Base-by-base conservation (phyloP, 2,797 vertebrate genomes). In the Microchirus variegatus region DNA sequence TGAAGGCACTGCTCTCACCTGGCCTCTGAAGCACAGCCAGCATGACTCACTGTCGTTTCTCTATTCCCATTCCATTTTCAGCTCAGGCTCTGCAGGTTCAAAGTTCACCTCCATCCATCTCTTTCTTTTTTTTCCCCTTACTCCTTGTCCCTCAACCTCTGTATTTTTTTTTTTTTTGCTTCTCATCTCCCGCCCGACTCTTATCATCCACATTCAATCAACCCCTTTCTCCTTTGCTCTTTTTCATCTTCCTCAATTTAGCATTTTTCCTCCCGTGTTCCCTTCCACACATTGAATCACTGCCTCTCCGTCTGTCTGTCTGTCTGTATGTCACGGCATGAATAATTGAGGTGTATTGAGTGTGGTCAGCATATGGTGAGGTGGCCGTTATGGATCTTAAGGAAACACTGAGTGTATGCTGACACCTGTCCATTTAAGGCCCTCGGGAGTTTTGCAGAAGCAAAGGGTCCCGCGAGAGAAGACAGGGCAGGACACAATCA, bases 291-390 rank as follows among this genome's bases (percentile, higher is more conserved):
- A 8, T 37, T 40, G 67, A 81, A 62, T 67, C 53, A 18, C 74
- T 74, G 78, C 53, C 72, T 67, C 72, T 78, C 70, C 12, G 56
- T 18, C 60, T 58, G 64, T 67, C 81, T n/a, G n/a, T n/a, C n/a
- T n/a, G n/a, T n/a, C n/a, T n/a, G n/a, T n/a, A n/a, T 71, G 68
- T 79, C 72, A 82, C 56, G 2, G 17, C 63, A 87, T 91, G 74
- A 91, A 91, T 91, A 90, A 91, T 91, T 87, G 78, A 92, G 75
- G 70, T 67, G 80, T 81, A 85, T 80, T 80, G 87, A 88, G 79
- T 81, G 72, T 81, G 84, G 78, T 82, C 85, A 86, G 82, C 91
- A 91, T 90, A 90, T 91, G 90, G 87, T 58, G 63, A 80, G 85
- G 82, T 81, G 78, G 83, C 79, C 41, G 51, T 68, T 80, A 72